Conservation (phyloP, 53 echinoderm and acorn worm genomes). For the Stichopus horrens region DNA sequence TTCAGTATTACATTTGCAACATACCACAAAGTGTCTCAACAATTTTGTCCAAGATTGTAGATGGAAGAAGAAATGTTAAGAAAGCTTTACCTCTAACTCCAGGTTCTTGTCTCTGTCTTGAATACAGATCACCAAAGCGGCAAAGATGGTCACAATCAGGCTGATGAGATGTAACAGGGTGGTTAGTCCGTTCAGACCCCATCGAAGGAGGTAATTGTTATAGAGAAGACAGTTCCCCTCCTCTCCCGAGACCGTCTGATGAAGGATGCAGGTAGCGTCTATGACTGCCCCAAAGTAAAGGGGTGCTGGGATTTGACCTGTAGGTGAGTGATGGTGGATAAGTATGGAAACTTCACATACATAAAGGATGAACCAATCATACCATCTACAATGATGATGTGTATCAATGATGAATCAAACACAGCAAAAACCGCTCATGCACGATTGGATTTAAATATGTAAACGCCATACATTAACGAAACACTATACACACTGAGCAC, state of each 20-base stretch:
- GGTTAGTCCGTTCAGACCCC: slow-evolving; percentile 14
- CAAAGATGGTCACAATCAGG: slow-evolving; percentile 15
- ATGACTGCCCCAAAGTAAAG: slow-evolving; percentile 28
- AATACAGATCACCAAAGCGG: slow-evolving; percentile 22
- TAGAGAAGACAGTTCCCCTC: slow-evolving; percentile 28
- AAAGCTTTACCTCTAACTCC: neutral
- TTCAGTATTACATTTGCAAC: too few relatives aligned
- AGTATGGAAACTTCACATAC: too few relatives aligned
- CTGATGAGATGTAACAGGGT: neutral
- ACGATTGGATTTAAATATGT: too few relatives aligned
- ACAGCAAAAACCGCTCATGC: too few relatives aligned
- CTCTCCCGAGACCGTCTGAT: slow-evolving; percentile 6
- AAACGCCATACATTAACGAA: too few relatives aligned
- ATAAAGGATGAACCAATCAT: too few relatives aligned
- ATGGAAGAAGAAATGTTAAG: neutral
- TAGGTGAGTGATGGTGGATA: neutral
- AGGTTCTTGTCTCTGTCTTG: slow-evolving; percentile 40
- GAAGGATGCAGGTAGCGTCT: slow-evolving; percentile 27
- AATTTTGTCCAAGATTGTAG: too few relatives aligned
- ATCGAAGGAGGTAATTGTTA: slow-evolving; percentile 11
- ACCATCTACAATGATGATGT: too few relatives aligned
- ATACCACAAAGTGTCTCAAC: too few relatives aligned
- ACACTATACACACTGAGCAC: too few relatives aligned
- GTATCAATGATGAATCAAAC: too few relatives aligned
- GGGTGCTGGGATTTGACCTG: slow-evolving; percentile 46